A percentile compares a stretch with the other conserved stretches of the same genome.
These are phyloP conservation scores for Sinocyclocheilus maitianheensis DNA, from an alignment of 2,113 vertebrate genomes.

Conservation along the genomic window DNA sequence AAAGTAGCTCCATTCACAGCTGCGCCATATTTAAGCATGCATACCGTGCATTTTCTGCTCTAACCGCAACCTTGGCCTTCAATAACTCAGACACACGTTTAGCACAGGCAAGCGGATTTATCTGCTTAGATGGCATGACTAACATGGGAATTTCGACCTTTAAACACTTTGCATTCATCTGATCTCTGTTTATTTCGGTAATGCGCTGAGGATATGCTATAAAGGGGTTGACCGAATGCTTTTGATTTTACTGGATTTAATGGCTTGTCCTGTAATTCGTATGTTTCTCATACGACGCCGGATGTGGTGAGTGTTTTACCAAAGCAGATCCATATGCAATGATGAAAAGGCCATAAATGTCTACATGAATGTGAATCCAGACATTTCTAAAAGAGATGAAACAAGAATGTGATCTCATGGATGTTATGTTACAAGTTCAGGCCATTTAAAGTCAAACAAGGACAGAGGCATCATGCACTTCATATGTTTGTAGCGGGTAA, in stretches of 20 bases:
- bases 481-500: neutral
- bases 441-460: neutral
- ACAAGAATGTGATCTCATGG: neutral
- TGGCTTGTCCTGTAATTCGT: constrained; percentile 9
- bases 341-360: neutral
- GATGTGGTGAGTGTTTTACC: neutral
- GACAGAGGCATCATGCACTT: neutral
- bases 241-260: neutral
- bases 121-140: neutral
- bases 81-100: neutral
- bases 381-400: neutral
- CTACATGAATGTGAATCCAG: neutral
- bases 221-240: neutral
- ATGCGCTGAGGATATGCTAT: neutral
- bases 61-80: constrained; percentile 30
- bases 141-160: neutral
- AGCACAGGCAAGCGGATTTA: neutral
- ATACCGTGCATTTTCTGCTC: neutral
- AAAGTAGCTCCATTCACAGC: constrained; percentile 7
- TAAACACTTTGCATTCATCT: constrained; percentile 13
- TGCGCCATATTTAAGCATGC: constrained; percentile 16
- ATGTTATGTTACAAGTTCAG: neutral
- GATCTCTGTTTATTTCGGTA: neutral
- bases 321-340: neutral
- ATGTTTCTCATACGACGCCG: neutral